Percentiles rank a stretch among this genome's conserved stretches.
Evolutionary conservation across 2,888 invertebrate genomes (phyloP).

Genomic region (Cantharis flavilabris): DNA sequence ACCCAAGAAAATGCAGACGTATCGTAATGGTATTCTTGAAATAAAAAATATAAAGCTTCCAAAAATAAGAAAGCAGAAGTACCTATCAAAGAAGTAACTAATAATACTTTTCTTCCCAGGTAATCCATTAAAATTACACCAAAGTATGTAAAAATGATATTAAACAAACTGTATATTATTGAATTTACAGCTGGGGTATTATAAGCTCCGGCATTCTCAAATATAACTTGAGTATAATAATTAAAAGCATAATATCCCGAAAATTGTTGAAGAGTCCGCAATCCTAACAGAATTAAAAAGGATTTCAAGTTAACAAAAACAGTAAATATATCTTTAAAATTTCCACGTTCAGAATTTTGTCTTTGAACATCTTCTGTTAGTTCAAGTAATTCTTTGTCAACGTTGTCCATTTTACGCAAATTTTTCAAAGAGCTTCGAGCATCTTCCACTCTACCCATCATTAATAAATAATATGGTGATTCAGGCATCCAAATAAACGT

Average conservation of each 20-base stretch:
- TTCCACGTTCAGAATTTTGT: conserved; percentile 47
- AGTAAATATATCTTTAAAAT: conserved; percentile 43
- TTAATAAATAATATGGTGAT: conserved; percentile 46
- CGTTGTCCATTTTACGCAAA: conserved; percentile 30
- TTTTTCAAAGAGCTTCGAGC: conserved; percentile 39
- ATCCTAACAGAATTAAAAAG: conserved; percentile 40
- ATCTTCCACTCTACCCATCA: conserved; percentile 38
- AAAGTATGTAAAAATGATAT: conserved; percentile 21
- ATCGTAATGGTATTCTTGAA: conserved; percentile 35
- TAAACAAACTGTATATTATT: conserved; percentile 37
- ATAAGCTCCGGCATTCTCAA: conserved; percentile 43
- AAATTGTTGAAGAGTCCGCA: conserved; percentile 46
- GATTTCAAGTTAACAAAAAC: conserved; percentile 44
- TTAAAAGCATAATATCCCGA: conserved; percentile 43
- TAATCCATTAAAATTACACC: conserved; percentile 36
- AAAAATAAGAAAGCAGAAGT: conserved; percentile 34
- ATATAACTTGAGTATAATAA: conserved; percentile 45
- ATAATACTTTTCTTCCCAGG: conserved; percentile 40
- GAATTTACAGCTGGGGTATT: conserved; percentile 40
- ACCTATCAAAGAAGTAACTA: conserved; percentile 37
- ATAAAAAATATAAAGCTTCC: conserved; percentile 39
- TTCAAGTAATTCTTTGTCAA: conserved; percentile 36
- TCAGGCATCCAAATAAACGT: conserved; percentile 60
- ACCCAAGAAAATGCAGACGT: conserved; percentile 36
- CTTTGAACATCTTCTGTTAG: conserved; percentile 42